phyloP scores from a whole-genome alignment of 2,888 invertebrate species.

The Scaptodrosophila latifasciaeformis region DNA sequence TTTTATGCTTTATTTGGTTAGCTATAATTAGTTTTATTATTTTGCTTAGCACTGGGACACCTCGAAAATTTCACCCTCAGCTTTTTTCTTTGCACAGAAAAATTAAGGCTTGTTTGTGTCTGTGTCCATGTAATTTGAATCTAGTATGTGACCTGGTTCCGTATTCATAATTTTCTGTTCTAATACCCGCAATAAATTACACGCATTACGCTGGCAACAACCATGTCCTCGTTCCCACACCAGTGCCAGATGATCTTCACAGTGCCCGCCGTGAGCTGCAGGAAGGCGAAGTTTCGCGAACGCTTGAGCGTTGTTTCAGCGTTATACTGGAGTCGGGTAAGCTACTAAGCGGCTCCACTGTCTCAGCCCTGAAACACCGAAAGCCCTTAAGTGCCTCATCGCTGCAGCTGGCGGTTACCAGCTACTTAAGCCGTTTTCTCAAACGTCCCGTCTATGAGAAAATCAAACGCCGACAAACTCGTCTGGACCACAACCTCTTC shows the following conservation, averaged over 20 bases:
- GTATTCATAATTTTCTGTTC: conserved; percentile 22
- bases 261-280: conserved; percentile 84
- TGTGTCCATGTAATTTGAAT: conserved; percentile 8
- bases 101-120: conserved; percentile 13
- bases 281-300: conserved; percentile 82
- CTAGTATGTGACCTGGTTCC: background rate
- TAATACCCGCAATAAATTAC: conserved; percentile 54
- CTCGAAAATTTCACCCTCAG: conserved; percentile 12
- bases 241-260: conserved; percentile 85
- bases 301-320: conserved; percentile 85
- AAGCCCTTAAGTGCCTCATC: conserved; percentile 79
- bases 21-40: too few species aligned
- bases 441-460: conserved; percentile 83
- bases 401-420: conserved; percentile 77
- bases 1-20: background rate
- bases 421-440: conserved; percentile 84
- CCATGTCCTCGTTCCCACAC: conserved; percentile 1
- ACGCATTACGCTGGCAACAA: conserved; percentile 44
- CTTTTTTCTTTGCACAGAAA: conserved; percentile 18
- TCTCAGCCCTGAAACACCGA: conserved; percentile 62
- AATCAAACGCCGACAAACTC: conserved; percentile 85
- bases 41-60: background rate
- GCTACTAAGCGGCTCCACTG: conserved; percentile 58
- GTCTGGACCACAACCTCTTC: conserved; percentile 89
- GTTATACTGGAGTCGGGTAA: conserved; percentile 79